phyloP scores from a whole-genome alignment of 2,888 invertebrate genomes.

The Elmis aenea region DNA sequence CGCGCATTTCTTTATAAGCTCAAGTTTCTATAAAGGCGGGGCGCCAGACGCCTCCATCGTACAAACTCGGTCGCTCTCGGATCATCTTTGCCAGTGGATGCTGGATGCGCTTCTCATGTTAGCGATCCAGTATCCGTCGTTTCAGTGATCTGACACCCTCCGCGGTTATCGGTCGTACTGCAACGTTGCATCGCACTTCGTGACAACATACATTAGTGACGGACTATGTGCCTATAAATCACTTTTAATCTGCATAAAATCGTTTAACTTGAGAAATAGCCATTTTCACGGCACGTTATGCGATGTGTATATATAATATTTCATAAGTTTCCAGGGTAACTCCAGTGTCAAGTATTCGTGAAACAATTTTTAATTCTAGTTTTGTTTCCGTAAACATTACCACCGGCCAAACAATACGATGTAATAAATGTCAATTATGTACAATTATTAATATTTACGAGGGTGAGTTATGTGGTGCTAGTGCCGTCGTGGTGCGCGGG shows the following conservation, averaged over 20 bases:
- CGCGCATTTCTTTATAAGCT: slow-evolving; percentile 28
- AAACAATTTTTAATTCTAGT: too few relatives aligned
- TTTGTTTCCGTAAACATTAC: slow-evolving; percentile 2
- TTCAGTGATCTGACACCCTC: slow-evolving; percentile 35
- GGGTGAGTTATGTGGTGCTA: slow-evolving; percentile 27
- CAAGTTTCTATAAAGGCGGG: slow-evolving; percentile 26
- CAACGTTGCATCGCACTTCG: slow-evolving; percentile 1
- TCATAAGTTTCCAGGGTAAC: too few relatives aligned
- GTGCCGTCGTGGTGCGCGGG: slow-evolving; percentile 20
- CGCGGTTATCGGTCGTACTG: slow-evolving; percentile 23
- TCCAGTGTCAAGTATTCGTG: too few relatives aligned
- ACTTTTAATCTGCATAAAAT: too few relatives aligned
- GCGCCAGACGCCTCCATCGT: slow-evolving; percentile 31
- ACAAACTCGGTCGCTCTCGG: slow-evolving; percentile 33
- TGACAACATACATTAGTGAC: too few relatives aligned
- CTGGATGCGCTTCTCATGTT: slow-evolving; percentile 33
- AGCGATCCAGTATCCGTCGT: slow-evolving; percentile 35
- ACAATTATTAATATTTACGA: slow-evolving; percentile 29
- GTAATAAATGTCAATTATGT: slow-evolving; percentile 25
- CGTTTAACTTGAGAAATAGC: too few relatives aligned
- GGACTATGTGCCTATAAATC: too few relatives aligned
- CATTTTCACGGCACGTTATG: too few relatives aligned
- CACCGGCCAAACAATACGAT: slow-evolving; percentile 7
- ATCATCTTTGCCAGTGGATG: slow-evolving; percentile 40
- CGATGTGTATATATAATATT: too few relatives aligned